These are phyloP conservation scores for Solenopsis invicta DNA, from an alignment of 1,140 invertebrate genomes.

Conservation along the genomic window DNA sequence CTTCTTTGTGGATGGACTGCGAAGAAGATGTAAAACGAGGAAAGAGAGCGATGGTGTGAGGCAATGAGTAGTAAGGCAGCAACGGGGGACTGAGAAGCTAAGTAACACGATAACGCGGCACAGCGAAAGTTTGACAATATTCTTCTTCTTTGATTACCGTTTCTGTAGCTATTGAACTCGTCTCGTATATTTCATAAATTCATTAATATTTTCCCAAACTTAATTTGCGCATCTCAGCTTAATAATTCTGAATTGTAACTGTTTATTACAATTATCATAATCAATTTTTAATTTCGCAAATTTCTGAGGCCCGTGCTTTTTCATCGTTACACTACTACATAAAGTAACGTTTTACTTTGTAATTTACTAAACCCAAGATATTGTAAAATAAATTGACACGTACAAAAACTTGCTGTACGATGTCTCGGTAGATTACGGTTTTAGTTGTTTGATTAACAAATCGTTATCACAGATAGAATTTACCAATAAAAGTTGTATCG, in stretches of 20 bases:
- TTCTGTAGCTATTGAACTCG: conserved; percentile 68
- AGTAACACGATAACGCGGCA: conserved; percentile 52
- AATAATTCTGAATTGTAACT: neutral
- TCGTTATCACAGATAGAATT: neutral
- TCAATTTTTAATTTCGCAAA: neutral
- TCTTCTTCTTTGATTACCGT: conserved; percentile 79
- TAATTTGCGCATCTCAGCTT: neutral
- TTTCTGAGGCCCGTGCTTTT: neutral
- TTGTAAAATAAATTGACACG: neutral
- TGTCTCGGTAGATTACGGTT: neutral
- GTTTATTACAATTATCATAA: conserved; percentile 5
- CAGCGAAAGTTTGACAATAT: conserved; percentile 78
- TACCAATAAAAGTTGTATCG: conserved; percentile 42
- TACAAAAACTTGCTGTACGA: neutral
- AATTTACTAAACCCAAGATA: neutral
- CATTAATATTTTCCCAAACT: conserved; percentile 45
- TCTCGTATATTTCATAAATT: conserved; percentile 56
- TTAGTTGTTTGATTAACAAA: conserved; percentile 16
- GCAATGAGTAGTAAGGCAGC: conserved; percentile 63
- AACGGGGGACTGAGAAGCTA: conserved; percentile 50
- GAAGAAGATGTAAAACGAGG: conserved; percentile 70
- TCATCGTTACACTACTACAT: neutral
- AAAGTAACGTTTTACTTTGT: neutral
- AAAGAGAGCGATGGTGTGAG: conserved; percentile 55
- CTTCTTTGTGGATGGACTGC: conserved; percentile 74